Evolutionary conservation across 1,140 invertebrate species (phyloP), one percentile per base, ranked within the genome.

Genomic region (Hypothenemus hampei): DNA sequence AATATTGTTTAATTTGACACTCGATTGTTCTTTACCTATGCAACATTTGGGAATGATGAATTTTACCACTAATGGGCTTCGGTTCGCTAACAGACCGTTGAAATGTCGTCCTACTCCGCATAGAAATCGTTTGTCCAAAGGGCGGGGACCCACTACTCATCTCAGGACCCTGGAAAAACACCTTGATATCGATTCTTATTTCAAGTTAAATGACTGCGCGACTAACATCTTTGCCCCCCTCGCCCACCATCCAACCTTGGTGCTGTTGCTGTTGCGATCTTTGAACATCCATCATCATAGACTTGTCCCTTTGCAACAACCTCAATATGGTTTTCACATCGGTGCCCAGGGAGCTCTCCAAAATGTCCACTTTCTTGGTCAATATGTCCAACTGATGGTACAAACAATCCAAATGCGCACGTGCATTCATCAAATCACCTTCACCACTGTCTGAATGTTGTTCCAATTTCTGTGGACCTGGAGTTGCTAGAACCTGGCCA

Each of bases 301-400:
- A 24, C 35, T 35, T 31, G 18, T 31, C 72, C 75, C 41, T 78
- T 62, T 85, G 81, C 39, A 87, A 70, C 52, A 87, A 65, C 20
- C 76, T 75, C 61, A 86, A 66, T 44, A 87, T 86, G 49, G 80
- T 73, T 59, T 79, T 76, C 50, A 86, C 79, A 58, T 87, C 84
- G 2, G 77, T 75, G 1, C 80, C 78, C 59, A 87, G 77, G 3
- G 81, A 79, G 24, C 76, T 75, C 61, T 87, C 84, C 48, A 87
- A 66, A 7, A 78, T 74, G 6, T 76, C 73, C 18, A 84, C 76
- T 57, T 80, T 78, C 54, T 77, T 76, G 55, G 78, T 78, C 16
- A 87, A 68, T 54, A 82, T 78, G 54, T 86, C 84, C 64, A 87
- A 77, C 63, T 83, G 74, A 22, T 65, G 66, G 61, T 78, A 76